Percentiles rank a stretch among this genome's conserved stretches.
Conservation (phyloP, 1,140 invertebrate species). For the Andricus grossulariae region DNA sequence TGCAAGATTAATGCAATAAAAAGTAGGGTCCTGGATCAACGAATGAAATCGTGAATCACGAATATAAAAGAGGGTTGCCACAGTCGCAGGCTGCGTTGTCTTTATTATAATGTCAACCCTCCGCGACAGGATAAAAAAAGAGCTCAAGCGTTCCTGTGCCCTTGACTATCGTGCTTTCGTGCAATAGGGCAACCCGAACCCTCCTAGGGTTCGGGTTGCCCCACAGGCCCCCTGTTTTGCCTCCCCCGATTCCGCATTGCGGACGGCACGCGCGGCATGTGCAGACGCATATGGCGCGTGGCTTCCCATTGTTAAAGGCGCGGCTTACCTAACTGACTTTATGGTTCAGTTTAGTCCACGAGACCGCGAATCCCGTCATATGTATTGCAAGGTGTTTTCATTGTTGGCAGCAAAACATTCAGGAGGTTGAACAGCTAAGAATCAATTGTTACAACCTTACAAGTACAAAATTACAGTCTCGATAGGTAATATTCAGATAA, state of each 20-base stretch:
- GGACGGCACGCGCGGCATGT: slow-evolving; percentile 60
- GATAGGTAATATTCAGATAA: no score
- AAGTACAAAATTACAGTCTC: background rate
- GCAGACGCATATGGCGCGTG: slow-evolving; percentile 68
- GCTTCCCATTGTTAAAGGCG: slow-evolving; percentile 66
- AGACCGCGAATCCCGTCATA: slow-evolving; percentile 38
- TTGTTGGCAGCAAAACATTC: background rate
- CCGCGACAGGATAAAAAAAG: slow-evolving; percentile 16
- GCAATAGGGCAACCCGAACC: slow-evolving; percentile 25
- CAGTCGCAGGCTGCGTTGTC: background rate
- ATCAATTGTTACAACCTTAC: background rate
- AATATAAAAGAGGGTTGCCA: background rate
- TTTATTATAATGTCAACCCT: slow-evolving; percentile 30
- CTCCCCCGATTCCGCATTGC: slow-evolving; percentile 39
- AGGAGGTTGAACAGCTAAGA: background rate
- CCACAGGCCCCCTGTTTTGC: slow-evolving; percentile 24
- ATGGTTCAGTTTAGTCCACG: slow-evolving; percentile 49
- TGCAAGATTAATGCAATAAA: slow-evolving; percentile 16
- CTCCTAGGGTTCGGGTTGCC: no score
- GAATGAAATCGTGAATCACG: slow-evolving; percentile 20
- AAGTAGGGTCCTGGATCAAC: background rate
- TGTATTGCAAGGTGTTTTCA: slow-evolving; percentile 43
- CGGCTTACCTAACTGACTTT: slow-evolving; percentile 67
- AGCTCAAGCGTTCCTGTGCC: slow-evolving; percentile 1
- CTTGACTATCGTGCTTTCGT: slow-evolving; percentile 17